Evolutionary conservation across 2,888 invertebrate genomes (phyloP).

Genomic region (Tridacna crocea): DNA sequence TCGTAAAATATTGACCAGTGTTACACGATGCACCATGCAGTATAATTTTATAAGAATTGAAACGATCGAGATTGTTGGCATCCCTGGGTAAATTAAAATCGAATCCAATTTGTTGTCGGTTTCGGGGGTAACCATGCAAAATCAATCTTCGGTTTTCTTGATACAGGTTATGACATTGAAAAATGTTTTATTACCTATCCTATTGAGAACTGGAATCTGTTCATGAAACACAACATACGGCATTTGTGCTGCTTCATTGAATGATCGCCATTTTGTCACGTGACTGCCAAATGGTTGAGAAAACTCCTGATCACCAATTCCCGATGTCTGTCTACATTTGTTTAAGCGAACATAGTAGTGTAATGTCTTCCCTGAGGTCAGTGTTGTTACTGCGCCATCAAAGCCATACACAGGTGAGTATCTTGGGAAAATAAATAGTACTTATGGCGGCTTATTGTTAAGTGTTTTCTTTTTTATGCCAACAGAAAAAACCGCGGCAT

Average conservation of each 20-base stretch:
- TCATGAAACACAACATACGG: slow-evolving; percentile 47
- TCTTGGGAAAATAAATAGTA: background rate
- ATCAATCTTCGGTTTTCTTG: no score
- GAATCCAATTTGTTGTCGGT: no score
- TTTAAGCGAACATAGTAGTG: slow-evolving; percentile 38
- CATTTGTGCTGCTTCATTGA: slow-evolving; percentile 43
- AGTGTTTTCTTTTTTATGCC: background rate
- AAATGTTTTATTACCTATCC: slow-evolving; percentile 21
- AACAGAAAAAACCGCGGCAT: no score
- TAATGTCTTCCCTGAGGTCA: slow-evolving; percentile 37
- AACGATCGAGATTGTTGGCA: no score
- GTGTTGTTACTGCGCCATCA: slow-evolving; percentile 24
- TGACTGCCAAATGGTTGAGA: slow-evolving; percentile 47
- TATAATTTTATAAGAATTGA: no score
- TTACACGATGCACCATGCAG: no score
- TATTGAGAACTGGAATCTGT: slow-evolving; percentile 45
- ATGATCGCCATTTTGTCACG: slow-evolving; percentile 43
- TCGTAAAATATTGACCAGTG: no score
- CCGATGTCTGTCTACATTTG: slow-evolving; percentile 26
- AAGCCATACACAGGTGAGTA: slow-evolving; percentile 42
- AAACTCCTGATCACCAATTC: slow-evolving; percentile 25
- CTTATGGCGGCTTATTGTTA: background rate
- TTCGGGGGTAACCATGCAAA: no score
- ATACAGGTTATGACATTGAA: no score
- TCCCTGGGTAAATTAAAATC: no score